A percentile compares a stretch with the other conserved stretches of the same genome.
phyloP scores from a whole-genome alignment of 2,113 vertebrate species.

The Pomatostomus ruficeps region DNA sequence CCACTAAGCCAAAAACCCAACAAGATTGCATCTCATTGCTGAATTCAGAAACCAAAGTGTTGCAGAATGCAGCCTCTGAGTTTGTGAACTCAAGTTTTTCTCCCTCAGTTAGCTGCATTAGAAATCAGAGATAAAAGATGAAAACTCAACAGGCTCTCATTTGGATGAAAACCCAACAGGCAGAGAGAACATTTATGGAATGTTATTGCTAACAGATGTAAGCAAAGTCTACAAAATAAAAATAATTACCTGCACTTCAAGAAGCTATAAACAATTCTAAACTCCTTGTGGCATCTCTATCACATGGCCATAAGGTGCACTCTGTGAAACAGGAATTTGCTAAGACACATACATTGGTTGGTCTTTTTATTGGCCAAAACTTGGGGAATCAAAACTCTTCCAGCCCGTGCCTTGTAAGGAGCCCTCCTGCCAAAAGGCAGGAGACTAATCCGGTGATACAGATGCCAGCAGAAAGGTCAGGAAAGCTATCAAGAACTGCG shows the following conservation, averaged over 20 bases:
- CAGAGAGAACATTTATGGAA: neutral
- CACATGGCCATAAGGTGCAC: neutral
- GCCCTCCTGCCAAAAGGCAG: neutral
- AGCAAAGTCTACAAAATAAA: neutral
- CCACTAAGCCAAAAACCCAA: neutral
- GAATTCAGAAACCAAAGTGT: neutral
- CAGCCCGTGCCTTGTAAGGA: neutral
- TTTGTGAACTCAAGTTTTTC: neutral
- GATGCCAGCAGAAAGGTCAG: neutral
- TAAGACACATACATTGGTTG: neutral
- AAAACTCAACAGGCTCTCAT: neutral
- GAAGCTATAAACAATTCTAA: neutral
- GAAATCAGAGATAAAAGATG: neutral
- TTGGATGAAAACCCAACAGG: neutral
- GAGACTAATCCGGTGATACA: neutral
- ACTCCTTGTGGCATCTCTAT: neutral
- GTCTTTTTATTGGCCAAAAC: neutral
- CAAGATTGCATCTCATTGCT: neutral
- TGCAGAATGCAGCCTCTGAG: neutral
- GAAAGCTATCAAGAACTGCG: neutral
- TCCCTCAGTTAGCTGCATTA: neutral
- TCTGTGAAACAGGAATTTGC: neutral
- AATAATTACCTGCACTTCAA: neutral
- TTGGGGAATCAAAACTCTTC: neutral
- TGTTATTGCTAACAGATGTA: neutral